Evolutionary conservation across 2,113 vertebrate genomes (phyloP), one percentile per base, ranked within the genome.

Genomic region (Panthera tigris): DNA sequence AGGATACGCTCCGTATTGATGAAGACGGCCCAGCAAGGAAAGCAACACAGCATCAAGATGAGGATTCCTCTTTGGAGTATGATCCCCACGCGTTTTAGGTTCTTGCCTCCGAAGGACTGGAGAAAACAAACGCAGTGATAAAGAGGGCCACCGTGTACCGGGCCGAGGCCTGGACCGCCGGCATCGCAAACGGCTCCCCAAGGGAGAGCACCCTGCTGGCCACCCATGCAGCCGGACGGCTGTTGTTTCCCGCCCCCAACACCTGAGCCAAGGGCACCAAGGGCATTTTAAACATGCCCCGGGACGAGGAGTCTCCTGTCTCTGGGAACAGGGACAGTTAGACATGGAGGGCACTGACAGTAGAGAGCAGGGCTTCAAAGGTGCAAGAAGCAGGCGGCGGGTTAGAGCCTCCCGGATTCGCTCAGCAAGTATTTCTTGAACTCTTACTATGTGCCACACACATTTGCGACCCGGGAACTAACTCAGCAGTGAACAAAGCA

Each of bases 61-160:
- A 99, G 97, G 66, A 94, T 97, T 41, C 99, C 99, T 48, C 99
- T 98, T 66, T 99, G 99, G 0, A 99, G 98, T 68, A 99, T 99
- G 87, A 99, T 98, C 14, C 99, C 99, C 65, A 99, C 99, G 0
- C 99, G 98, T 92, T 99, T 99, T 96, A 99, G 95, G 97, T 99
- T 99, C 98, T 98, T 99, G 97, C 99, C 98, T 78, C 99, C 99
- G 0, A 98, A 99, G 2, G 99, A 99, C 99, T 99, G 95, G 27
- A n/a, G 69, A 52, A 95, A 79, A 69, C 27, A 66, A 76, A 89
- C 5, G 25, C 33, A 10, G 25, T 14, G 10, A 31, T 31, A 76
- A 65, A 48, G 23, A 52, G 18, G 6, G 36, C 63, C 57, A 18
- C 7, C 0, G 27, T 6, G 6, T 14, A 19, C 6, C 0, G 5